Percentiles rank a stretch among this genome's conserved stretches.
phyloP scores from a whole-genome alignment of 1,140 invertebrate species.

The Zeugodacus cucurbitae region DNA sequence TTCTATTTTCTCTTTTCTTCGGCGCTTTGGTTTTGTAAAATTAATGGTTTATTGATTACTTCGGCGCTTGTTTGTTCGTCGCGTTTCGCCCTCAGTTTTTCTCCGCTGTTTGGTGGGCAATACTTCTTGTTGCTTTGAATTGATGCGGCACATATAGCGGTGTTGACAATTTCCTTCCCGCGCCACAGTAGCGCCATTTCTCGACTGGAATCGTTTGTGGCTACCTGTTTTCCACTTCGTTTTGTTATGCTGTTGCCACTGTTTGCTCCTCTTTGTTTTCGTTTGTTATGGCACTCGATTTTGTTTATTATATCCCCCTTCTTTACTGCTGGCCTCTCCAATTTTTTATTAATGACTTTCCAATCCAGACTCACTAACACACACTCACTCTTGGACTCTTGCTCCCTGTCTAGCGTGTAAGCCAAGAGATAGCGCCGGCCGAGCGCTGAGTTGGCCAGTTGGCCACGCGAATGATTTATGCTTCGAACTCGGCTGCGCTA shows the following conservation, averaged over 20 bases:
- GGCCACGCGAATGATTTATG: slow-evolving; percentile 1
- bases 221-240: slow-evolving; percentile 14
- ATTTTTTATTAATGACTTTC: slow-evolving; percentile 21
- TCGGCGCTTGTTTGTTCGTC: slow-evolving; percentile 1
- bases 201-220: neutral
- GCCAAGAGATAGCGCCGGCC: neutral
- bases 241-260: slow-evolving; percentile 1
- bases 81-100: neutral
- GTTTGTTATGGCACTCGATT: neutral
- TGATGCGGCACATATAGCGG: neutral
- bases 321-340: neutral
- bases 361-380: neutral
- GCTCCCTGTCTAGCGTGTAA: neutral
- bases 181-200: neutral
- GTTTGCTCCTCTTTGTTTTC: neutral
- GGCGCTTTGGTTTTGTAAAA: slow-evolving; percentile 37
- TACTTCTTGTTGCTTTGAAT: neutral
- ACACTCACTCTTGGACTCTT: neutral
- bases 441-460: neutral
- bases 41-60: slow-evolving; percentile 44
- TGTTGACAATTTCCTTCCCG: slow-evolving; percentile 2
- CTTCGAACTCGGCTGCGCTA: neutral
- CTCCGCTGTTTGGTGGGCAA: neutral
- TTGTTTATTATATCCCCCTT: neutral
- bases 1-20: neutral